phyloP scores from a whole-genome alignment of 2,113 vertebrate species.

The Willisornis vidua region DNA sequence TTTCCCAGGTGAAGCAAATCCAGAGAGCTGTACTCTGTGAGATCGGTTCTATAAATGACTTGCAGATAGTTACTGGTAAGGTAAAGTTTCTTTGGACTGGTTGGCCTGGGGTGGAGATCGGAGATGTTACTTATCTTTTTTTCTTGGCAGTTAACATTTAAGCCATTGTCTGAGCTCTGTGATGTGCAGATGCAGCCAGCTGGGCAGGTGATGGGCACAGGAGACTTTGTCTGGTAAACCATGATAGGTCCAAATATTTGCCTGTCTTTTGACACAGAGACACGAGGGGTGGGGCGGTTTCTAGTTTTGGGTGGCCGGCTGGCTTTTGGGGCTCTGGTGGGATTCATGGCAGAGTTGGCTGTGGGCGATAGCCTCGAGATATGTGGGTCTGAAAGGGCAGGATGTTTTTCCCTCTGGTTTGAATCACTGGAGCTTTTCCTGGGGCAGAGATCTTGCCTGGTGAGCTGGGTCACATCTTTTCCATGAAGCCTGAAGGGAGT shows the following conservation, averaged over 20 bases:
- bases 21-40: slow-evolving; percentile 89
- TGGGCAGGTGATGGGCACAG: slow-evolving; percentile 90
- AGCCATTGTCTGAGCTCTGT: slow-evolving; percentile 91
- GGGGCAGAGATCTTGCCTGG: slow-evolving; percentile 95
- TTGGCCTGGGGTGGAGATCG: slow-evolving; percentile 90
- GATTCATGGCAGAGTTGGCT: slow-evolving; percentile 81
- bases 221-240: slow-evolving; percentile 97
- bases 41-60: slow-evolving; percentile 87
- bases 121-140: slow-evolving; percentile 93
- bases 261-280: slow-evolving; percentile 88
- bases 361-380: slow-evolving; percentile 82
- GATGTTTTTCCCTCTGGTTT: slow-evolving; percentile 78
- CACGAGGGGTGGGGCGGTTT: slow-evolving; percentile 90
- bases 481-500: slow-evolving; percentile 95
- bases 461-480: slow-evolving; percentile 94
- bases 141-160: slow-evolving; percentile 97
- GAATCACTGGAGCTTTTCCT: slow-evolving; percentile 85
- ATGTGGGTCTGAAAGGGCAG: slow-evolving; percentile 81
- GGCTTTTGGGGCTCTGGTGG: slow-evolving; percentile 89
- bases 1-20: slow-evolving; percentile 96
- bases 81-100: slow-evolving; percentile 96
- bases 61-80: slow-evolving; percentile 97
- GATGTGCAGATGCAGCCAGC: slow-evolving; percentile 91
- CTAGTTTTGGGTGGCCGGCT: slow-evolving; percentile 92
- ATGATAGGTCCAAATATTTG: slow-evolving; percentile 98